Conservation (phyloP, 1,140 invertebrate genomes). For the Drosophila gunungcola region DNA sequence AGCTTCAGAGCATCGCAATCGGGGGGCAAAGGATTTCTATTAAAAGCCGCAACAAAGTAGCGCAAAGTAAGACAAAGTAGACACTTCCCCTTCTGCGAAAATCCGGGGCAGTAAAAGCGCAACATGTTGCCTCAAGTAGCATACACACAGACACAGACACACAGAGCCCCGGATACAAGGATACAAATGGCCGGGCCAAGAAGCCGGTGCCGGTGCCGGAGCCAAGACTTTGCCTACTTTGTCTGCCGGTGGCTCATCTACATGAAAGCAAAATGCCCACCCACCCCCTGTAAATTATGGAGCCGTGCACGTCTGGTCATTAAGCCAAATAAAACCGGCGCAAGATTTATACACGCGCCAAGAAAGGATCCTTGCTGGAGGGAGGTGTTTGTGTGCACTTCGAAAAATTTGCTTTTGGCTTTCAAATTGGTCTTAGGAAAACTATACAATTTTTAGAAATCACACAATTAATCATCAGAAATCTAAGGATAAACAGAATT, state of each 20-base stretch:
- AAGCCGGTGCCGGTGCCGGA: constrained; percentile 13
- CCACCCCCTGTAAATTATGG: constrained; percentile 76
- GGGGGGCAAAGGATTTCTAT: constrained; percentile 73
- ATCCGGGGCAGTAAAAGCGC: constrained; percentile 70
- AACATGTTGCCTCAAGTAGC: constrained; percentile 81
- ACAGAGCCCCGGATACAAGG: constrained; percentile 23
- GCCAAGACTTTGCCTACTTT: constrained; percentile 76
- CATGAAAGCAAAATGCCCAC: constrained; percentile 41
- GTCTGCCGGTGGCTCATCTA: constrained; percentile 70
- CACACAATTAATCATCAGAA: too few relatives aligned
- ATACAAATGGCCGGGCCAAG: constrained; percentile 40
- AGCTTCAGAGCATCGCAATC: constrained; percentile 7
- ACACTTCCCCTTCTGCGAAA: constrained; percentile 14
- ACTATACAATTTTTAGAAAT: too few relatives aligned
- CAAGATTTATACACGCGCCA: constrained; percentile 82
- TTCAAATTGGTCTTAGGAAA: too few relatives aligned
- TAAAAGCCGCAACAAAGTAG: constrained; percentile 82
- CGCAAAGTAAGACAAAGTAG: constrained; percentile 81
- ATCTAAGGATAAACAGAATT: too few relatives aligned
- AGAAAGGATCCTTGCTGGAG: constrained; percentile 37
- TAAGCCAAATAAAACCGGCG: constrained; percentile 84
- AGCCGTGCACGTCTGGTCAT: constrained; percentile 84
- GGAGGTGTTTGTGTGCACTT: constrained; percentile 13
- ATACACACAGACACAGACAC: constrained; percentile 10
- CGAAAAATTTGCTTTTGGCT: not conserved